A percentile compares a stretch with the other conserved stretches of the same genome.
phyloP scores from a whole-genome alignment of 1,140 invertebrate species.

The Hydropsyche tenuis region DNA sequence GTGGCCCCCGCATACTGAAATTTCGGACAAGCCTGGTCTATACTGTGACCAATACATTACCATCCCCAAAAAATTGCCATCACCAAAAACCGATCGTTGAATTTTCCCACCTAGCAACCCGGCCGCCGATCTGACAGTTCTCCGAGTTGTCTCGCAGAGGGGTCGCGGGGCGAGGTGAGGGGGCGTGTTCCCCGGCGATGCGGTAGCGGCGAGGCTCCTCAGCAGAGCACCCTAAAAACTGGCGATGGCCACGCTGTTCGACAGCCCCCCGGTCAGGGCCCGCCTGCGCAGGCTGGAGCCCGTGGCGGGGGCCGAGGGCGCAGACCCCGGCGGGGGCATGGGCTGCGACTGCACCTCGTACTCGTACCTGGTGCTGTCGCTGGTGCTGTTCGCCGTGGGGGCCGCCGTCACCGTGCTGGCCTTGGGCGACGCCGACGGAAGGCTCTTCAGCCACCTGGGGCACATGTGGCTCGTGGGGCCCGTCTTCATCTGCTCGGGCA shows the following conservation, averaged over 20 bases:
- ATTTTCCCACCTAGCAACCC: too few relatives aligned
- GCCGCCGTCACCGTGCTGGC: constrained; percentile 70
- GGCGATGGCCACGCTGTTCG: constrained; percentile 66
- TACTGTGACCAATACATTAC: too few relatives aligned
- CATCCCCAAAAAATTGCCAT: too few relatives aligned
- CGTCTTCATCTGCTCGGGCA: constrained; percentile 72
- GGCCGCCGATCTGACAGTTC: too few relatives aligned
- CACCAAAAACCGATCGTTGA: too few relatives aligned
- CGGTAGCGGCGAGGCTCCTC: constrained; percentile 2
- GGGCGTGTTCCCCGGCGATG: not conserved
- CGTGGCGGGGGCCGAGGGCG: constrained; percentile 66
- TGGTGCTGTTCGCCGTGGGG: constrained; percentile 69
- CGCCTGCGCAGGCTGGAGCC: constrained; percentile 65
- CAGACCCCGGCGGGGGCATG: constrained; percentile 67
- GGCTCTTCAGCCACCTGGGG: constrained; percentile 64
- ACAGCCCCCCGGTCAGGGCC: constrained; percentile 67
- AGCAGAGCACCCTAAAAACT: too few relatives aligned
- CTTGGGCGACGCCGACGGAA: constrained; percentile 66
- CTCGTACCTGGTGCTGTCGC: constrained; percentile 69
- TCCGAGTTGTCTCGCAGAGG: too few relatives aligned
- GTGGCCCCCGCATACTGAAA: too few relatives aligned
- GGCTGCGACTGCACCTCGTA: constrained; percentile 72
- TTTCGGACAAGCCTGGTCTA: too few relatives aligned
- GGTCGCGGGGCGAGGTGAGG: too few relatives aligned
- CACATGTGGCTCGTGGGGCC: constrained; percentile 75